These are phyloP conservation scores for Xerus inauris DNA, from an alignment of 2,113 vertebrate genomes.

Conservation along the genomic window DNA sequence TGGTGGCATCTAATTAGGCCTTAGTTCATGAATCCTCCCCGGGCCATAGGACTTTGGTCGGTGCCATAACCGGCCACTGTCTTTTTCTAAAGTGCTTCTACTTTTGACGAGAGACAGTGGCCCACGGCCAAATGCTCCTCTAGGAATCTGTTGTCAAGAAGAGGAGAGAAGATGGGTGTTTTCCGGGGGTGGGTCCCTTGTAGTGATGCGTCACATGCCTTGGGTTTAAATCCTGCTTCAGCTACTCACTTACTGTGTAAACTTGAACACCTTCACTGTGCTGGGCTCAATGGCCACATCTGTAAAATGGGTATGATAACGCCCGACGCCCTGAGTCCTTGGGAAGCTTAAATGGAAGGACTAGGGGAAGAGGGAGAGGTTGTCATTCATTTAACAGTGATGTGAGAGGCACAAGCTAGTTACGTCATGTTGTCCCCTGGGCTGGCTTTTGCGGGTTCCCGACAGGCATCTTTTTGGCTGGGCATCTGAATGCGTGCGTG, in stretches of 20 bases:
- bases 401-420: background rate
- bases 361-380: background rate
- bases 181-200: background rate
- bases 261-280: background rate
- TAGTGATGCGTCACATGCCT: background rate
- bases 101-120: conserved; percentile 60
- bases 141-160: fast-evolving
- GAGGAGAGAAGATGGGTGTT: background rate
- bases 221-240: background rate
- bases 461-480: background rate
- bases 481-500: fast-evolving
- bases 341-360: background rate
- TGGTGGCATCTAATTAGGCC: conserved; percentile 83
- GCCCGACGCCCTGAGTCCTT: background rate
- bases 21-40: conserved; percentile 78
- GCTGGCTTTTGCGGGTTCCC: background rate
- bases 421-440: fast-evolving
- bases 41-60: conserved; percentile 77
- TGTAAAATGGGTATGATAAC: background rate
- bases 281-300: background rate
- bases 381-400: background rate
- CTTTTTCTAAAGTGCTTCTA: conserved; percentile 56
- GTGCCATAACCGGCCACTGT: conserved; percentile 65
- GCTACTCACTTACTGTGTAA: background rate
- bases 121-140: background rate